Base-by-base conservation (phyloP, 1,140 invertebrate genomes). In the Drosophila takahashii region DNA sequence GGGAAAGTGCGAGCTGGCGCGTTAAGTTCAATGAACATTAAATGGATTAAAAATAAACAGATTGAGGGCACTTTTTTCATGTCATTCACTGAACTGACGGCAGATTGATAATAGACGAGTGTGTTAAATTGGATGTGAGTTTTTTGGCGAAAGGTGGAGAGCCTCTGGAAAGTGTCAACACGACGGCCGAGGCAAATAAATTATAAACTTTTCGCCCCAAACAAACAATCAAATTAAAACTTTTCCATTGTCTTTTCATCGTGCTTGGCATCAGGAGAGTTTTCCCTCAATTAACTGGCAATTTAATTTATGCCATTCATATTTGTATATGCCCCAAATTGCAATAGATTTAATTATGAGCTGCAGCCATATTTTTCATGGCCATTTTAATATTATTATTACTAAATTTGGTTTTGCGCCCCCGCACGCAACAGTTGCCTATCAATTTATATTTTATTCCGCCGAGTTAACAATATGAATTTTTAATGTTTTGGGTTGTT, bases 1-100 rank as follows among this genome's bases (percentile, higher is more conserved):
- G 47, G 76, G 37, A 73, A 69, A 65, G 54, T 70, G 74, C 57
- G 65, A 69, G 61, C 79, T 61, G 64, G 66, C 70, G 57, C 71
- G 69, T 70, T 60, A 58, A 89, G 83, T 87, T 87, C 83, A 87
- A 77, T 83, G 83, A 87, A 87, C 83, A 87, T 66, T 76, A 64
- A 70, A 79, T 64, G 62, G 79, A 86, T 87, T 83, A 83, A 87
- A 86, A 78, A 87, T 78, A 86, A 72, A 69, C 50, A 76, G 47
- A 57, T 61, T 58, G 39, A 2, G 34, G 77, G 47, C 37, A 41
- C 29, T 16, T 75, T 77, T 84, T 70, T 64, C 53, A 84, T 48
- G 80, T 79, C 65, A 73, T 74, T 66, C 60, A 71, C 44, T 84
- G 45, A 62, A 48, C 42, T 65, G 65, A 54, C 60, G 16, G 10